phyloP scores from a whole-genome alignment of 2,888 invertebrate species.

The Laothoe populi region DNA sequence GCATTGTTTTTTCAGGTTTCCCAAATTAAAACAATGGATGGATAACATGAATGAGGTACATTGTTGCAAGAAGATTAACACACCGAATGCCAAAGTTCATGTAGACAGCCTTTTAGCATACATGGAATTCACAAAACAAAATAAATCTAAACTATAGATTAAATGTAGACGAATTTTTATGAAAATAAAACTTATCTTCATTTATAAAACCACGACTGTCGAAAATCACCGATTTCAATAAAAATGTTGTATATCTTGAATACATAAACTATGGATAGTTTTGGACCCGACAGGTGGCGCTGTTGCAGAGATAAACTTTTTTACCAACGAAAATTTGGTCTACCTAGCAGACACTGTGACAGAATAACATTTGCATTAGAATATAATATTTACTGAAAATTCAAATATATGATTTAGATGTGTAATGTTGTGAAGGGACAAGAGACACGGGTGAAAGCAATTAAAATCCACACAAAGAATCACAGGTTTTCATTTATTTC shows the following conservation, averaged over 20 bases:
- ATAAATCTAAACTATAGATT: slow-evolving; percentile 51
- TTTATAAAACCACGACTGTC: too few species aligned
- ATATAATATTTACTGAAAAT: too few species aligned
- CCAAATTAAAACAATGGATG: slow-evolving; percentile 66
- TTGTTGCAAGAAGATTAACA: slow-evolving; percentile 62
- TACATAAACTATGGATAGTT: too few species aligned
- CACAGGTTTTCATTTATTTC: slow-evolving; percentile 81
- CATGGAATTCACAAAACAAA: slow-evolving; percentile 58
- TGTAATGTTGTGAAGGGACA: too few species aligned
- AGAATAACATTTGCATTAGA: too few species aligned
- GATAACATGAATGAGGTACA: slow-evolving; percentile 61
- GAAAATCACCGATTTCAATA: too few species aligned
- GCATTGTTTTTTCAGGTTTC: slow-evolving; percentile 61
- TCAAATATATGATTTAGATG: too few species aligned
- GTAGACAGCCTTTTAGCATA: slow-evolving; percentile 53
- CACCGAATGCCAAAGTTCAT: slow-evolving; percentile 57
- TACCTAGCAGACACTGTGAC: too few species aligned
- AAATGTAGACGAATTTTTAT: slow-evolving; percentile 35
- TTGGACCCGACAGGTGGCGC: too few species aligned
- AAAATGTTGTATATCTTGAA: too few species aligned
- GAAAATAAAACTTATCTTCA: background rate
- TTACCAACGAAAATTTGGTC: too few species aligned
- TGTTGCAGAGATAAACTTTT: too few species aligned
- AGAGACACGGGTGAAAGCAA: background rate
- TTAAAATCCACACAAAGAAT: slow-evolving; percentile 57